These are phyloP conservation scores for Eurystomus gularis DNA, from an alignment of 2,113 vertebrate genomes.

Conservation along the genomic window DNA sequence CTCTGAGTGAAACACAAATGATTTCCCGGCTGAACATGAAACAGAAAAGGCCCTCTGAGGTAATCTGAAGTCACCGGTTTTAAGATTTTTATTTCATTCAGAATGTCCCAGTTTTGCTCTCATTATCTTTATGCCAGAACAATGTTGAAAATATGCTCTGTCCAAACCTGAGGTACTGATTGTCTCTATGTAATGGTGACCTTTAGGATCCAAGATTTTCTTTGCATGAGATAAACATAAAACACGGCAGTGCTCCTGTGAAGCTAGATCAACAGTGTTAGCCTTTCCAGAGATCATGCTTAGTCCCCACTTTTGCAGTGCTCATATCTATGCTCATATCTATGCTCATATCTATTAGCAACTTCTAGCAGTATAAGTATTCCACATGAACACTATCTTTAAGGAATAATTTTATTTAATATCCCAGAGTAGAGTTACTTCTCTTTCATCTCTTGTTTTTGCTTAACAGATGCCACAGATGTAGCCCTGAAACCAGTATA, in stretches of 20 bases:
- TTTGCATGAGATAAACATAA: neutral
- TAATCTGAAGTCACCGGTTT: neutral
- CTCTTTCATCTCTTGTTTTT: neutral
- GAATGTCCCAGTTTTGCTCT: neutral
- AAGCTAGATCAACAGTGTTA: neutral
- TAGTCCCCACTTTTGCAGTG: neutral
- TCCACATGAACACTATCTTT: neutral
- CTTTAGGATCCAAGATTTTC: neutral
- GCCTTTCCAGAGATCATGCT: neutral
- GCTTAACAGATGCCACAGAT: neutral
- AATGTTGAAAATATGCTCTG: neutral
- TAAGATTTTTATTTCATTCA: neutral
- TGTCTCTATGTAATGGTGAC: neutral
- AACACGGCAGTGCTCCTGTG: neutral
- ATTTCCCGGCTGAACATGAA: neutral
- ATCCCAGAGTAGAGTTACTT: neutral
- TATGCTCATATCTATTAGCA: neutral
- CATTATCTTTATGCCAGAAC: neutral
- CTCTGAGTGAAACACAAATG: neutral
- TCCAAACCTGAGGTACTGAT: neutral
- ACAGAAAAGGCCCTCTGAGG: neutral
- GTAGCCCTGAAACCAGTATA: neutral
- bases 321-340: neutral
- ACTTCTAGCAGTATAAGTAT: neutral
- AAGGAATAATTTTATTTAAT: neutral